Evolutionary conservation across 1,140 invertebrate species (phyloP).

Genomic region (Euglossa dilemma): DNA sequence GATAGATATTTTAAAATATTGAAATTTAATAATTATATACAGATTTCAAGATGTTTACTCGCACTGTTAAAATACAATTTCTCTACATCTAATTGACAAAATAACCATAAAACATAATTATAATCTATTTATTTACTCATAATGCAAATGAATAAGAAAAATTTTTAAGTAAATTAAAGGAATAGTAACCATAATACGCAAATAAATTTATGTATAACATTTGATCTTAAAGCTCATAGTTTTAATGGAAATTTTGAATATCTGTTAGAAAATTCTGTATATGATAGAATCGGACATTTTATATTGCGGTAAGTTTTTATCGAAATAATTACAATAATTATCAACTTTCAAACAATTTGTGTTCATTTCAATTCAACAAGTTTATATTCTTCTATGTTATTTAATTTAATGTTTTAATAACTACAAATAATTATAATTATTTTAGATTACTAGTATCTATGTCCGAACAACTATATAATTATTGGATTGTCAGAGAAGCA

Average conservation of each 20-base stretch:
- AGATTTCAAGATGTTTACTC: neutral
- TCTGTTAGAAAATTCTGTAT: constrained; percentile 83
- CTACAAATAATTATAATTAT: constrained; percentile 48
- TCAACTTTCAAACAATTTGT: constrained; percentile 57
- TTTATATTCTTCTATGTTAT: constrained; percentile 11
- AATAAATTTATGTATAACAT: too few species aligned
- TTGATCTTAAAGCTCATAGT: constrained; percentile 43
- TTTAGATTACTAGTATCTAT: constrained; percentile 73
- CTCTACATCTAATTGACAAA: neutral
- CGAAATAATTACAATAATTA: constrained; percentile 47
- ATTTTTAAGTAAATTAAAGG: neutral
- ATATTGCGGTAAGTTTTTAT: constrained; percentile 81
- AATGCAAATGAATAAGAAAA: neutral
- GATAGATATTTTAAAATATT: neutral
- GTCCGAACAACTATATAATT: constrained; percentile 69
- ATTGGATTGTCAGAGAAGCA: constrained; percentile 75
- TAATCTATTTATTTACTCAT: neutral
- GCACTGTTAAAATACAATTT: neutral
- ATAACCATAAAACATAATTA: neutral
- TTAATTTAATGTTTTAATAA: neutral
- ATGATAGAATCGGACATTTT: constrained; percentile 84
- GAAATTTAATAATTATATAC: neutral
- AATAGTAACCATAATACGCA: too few species aligned
- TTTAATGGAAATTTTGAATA: constrained; percentile 82
- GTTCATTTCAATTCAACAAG: neutral